Base-by-base conservation (phyloP, 2,113 vertebrate genomes). In the Trachemys scripta region DNA sequence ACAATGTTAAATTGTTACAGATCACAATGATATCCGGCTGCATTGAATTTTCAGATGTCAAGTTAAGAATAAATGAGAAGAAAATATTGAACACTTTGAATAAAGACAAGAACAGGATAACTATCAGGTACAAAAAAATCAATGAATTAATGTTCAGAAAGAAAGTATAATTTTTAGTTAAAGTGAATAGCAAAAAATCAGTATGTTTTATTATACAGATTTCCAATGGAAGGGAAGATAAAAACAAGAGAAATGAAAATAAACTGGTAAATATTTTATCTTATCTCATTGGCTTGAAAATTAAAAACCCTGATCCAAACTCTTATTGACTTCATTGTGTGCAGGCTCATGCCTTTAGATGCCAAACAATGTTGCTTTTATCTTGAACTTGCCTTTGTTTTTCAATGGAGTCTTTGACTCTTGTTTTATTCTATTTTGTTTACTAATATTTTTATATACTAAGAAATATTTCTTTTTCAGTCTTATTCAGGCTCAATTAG, bases 171-270 rank as follows among this genome's bases (percentile, higher is more conserved):
- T 93, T 97, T 91, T 80, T 84, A 92, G 65, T 93, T 92, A 81
- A 94, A 92, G 56, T 88, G 2, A 96, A 79, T 85, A 96, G 53
- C 81, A 91, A 42, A 85, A 85, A 91, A 95, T 81, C 50, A 3
- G 1, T 98, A 0, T 96, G 9, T 97, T 98, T 98, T 97, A 78
- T 91, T 98, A 82, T 93, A 13, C 94, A 99, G 99, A 98, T 99
- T 99, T 98, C 99, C 99, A 53, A 98, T 99, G 97, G 98, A 99
- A 38, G 99, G 99, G 96, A 99, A 99, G 97, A 99, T 99, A 98
- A 99, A 99, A 99, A 99, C 98, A 95, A 99, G 97, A 97, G 98
- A 99, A 98, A 99, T 99, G 99, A 99, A 99, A 99, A 98, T 99
- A 81, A 99, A 99, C 97, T 99, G 99, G 99, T 99, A 98, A 97